Evolutionary conservation across 2,797 vertebrate species (phyloP).

Genomic region (Helicolenus hilgendorfi): DNA sequence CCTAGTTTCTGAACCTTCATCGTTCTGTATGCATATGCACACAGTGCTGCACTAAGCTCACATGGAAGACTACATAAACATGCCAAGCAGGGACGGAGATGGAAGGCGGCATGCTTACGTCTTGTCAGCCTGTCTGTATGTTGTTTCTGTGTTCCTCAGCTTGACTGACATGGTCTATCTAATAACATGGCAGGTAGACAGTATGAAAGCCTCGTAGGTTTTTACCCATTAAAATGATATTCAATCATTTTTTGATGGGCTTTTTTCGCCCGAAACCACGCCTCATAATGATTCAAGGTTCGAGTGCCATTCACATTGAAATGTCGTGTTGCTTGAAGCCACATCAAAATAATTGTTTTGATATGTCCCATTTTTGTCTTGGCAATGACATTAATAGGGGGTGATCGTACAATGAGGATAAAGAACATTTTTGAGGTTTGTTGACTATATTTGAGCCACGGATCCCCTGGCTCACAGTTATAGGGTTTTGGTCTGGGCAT

Average conservation of each 20-base stretch:
- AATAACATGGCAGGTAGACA: slow-evolving; percentile 88
- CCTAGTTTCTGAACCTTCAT: slow-evolving; percentile 80
- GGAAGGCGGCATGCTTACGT: slow-evolving; percentile 79
- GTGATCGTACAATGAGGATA: slow-evolving; percentile 76
- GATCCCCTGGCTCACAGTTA: slow-evolving; percentile 76
- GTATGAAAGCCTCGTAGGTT: slow-evolving; percentile 80
- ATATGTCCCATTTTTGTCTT: slow-evolving; percentile 82
- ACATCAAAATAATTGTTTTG: slow-evolving; percentile 89
- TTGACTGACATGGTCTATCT: slow-evolving; percentile 87
- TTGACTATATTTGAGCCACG: slow-evolving; percentile 72
- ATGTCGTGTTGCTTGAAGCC: slow-evolving; percentile 82
- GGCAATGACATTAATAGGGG: slow-evolving; percentile 84
- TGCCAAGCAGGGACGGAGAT: slow-evolving; percentile 78
- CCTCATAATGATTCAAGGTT: slow-evolving; percentile 82
- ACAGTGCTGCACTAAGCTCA: slow-evolving; percentile 74
- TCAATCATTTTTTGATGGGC: slow-evolving; percentile 87
- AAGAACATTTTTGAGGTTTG: slow-evolving; percentile 67
- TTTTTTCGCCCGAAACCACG: slow-evolving; percentile 82
- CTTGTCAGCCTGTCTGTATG: slow-evolving; percentile 82
- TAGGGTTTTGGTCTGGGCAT: slow-evolving; percentile 71
- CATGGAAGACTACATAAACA: slow-evolving; percentile 86
- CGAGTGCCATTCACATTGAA: slow-evolving; percentile 80
- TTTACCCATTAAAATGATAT: slow-evolving; percentile 90
- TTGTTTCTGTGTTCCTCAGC: slow-evolving; percentile 73
- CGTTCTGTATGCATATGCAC: slow-evolving; percentile 83